A percentile compares a stretch with the other conserved stretches of the same genome.
These are phyloP conservation scores for Apodemia duryi DNA, from an alignment of 2,888 invertebrate species.

Conservation along the genomic window DNA sequence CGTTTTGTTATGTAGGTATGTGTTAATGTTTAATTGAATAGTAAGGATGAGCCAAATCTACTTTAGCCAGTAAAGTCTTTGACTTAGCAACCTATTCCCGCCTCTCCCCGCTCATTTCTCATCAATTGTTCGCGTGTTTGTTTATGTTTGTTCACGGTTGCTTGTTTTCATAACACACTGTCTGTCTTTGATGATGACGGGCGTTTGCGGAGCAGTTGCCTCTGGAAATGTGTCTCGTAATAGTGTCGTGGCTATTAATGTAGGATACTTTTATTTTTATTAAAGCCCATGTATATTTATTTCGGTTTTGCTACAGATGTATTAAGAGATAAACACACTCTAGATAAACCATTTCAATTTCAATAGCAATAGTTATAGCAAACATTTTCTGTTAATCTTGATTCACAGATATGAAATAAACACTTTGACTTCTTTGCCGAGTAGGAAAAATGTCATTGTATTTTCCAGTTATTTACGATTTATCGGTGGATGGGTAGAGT, in stretches of 20 bases:
- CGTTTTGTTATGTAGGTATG: background rate
- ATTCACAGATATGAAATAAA: no score
- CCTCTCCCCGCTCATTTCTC: conserved; percentile 48
- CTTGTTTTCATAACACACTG: conserved; percentile 76
- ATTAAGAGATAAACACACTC: no score
- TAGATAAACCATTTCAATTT: no score
- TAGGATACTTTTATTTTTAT: conserved; percentile 16
- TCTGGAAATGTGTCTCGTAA: conserved; percentile 37
- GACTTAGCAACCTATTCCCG: conserved; percentile 33
- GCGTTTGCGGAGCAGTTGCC: conserved; percentile 62
- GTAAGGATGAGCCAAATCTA: background rate
- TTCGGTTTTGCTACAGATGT: no score
- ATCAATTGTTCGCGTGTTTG: conserved; percentile 73
- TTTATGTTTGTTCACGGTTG: conserved; percentile 70
- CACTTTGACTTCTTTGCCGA: no score
- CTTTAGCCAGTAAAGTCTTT: background rate
- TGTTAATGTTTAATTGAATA: background rate
- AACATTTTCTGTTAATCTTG: no score
- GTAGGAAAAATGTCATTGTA: no score
- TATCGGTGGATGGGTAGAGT: no score
- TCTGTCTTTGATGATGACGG: conserved; percentile 69
- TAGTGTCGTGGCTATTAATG: conserved; percentile 13
- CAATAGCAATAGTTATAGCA: no score
- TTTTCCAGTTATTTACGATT: no score
- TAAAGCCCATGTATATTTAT: background rate